phyloP scores from a whole-genome alignment of 2,113 vertebrate genomes.

The Ceyx melanurus region DNA sequence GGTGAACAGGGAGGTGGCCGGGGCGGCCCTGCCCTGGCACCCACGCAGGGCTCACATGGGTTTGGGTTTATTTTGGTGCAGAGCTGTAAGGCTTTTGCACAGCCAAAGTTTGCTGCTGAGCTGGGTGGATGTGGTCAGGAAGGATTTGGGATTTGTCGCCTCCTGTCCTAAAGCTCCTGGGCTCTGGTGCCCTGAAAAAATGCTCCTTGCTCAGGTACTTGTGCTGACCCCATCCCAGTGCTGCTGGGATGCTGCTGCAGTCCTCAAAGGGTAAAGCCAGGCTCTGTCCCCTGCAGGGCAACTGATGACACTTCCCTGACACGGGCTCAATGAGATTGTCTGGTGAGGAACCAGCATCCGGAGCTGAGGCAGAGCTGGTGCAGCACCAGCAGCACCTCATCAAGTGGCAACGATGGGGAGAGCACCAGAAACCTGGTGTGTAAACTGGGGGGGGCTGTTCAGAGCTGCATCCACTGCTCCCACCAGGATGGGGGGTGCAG shows the following conservation, averaged over 20 bases:
- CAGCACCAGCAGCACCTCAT: neutral
- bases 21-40: accelerated
- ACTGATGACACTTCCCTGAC: neutral
- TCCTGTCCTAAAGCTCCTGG: neutral
- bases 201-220: neutral
- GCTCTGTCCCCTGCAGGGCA: neutral
- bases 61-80: neutral
- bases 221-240: neutral
- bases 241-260: neutral
- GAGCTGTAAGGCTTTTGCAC: accelerated
- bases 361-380: neutral
- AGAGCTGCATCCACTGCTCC: neutral
- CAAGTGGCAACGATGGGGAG: neutral
- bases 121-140: neutral
- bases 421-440: neutral
- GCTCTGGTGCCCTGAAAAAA: neutral
- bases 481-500: accelerated
- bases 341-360: neutral
- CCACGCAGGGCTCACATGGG: accelerated
- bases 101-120: accelerated
- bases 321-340: accelerated
- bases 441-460: neutral
- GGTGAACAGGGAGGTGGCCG: accelerated
- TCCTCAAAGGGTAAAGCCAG: accelerated
- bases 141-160: neutral